These are phyloP conservation scores for Odobenus rosmarus DNA, from an alignment of 2,113 vertebrate species.

Conservation along the genomic window DNA sequence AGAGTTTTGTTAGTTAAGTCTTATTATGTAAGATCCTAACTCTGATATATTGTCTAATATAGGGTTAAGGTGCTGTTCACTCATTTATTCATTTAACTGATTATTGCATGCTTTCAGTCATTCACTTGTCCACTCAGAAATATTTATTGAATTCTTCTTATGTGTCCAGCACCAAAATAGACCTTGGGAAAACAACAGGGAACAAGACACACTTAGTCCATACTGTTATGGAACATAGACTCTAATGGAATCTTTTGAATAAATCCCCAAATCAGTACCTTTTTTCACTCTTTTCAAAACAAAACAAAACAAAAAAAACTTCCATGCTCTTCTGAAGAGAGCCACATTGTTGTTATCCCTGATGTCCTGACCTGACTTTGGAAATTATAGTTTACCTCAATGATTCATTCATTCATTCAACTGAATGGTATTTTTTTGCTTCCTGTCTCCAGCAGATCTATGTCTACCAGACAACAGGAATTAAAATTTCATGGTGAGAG, in stretches of 20 bases:
- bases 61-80: neutral
- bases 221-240: constrained; percentile 33
- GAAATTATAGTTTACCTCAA: constrained; percentile 76
- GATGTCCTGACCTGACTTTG: constrained; percentile 78
- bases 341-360: constrained; percentile 59
- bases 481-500: constrained; percentile 75
- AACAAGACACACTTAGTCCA: constrained; percentile 5
- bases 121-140: constrained; percentile 20
- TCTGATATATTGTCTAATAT: constrained; percentile 14
- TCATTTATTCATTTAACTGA: constrained; percentile 42
- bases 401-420: constrained; percentile 78
- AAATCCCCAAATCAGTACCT: constrained; percentile 48
- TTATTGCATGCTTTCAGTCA: constrained; percentile 33
- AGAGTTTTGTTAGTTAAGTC: neutral
- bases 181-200: neutral
- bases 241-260: constrained; percentile 69
- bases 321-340: constrained; percentile 69
- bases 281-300: constrained; percentile 45
- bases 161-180: neutral
- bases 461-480: constrained; percentile 65
- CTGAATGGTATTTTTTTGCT: constrained; percentile 72
- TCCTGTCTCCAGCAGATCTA: constrained; percentile 78
- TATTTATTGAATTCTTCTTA: constrained; percentile 25
- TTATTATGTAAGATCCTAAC: neutral
- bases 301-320: constrained; percentile 42